Percentiles rank a stretch among this genome's conserved stretches.
phyloP scores from a whole-genome alignment of 2,113 vertebrate genomes.

The Corydoras sp. region DNA sequence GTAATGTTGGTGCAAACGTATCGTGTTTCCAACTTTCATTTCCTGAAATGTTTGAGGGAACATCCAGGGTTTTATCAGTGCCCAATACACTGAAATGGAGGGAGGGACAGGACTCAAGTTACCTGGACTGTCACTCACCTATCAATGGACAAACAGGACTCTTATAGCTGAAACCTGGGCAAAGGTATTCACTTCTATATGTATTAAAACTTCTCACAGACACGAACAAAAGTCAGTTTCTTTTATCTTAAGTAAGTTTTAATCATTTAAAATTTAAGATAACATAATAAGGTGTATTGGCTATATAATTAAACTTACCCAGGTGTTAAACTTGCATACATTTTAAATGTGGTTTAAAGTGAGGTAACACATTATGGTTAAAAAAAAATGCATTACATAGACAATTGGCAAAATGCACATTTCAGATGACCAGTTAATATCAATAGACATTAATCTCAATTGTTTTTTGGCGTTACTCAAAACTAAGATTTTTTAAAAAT shows the following conservation, averaged over 20 bases:
- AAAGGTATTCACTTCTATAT: background rate
- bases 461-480: no score
- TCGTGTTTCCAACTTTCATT: slow-evolving; percentile 51
- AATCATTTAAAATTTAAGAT: background rate
- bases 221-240: background rate
- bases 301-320: no score
- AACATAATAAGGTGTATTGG: no score
- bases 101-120: slow-evolving; percentile 35
- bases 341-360: no score
- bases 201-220: background rate
- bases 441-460: no score
- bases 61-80: slow-evolving; percentile 50
- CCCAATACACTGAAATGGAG: slow-evolving; percentile 40
- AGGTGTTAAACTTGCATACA: no score
- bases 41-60: slow-evolving; percentile 54
- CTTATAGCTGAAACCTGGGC: slow-evolving; percentile 32
- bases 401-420: no score
- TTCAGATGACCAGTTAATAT: no score
- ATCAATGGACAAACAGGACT: slow-evolving; percentile 45
- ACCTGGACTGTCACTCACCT: slow-evolving; percentile 43
- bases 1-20: slow-evolving; percentile 38
- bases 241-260: background rate
- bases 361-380: no score
- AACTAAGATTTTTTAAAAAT: no score
- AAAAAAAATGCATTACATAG: no score